Percentiles rank a stretch among this genome's conserved stretches.
Conservation (phyloP, 2,113 vertebrate species). For the Anthoscopus minutus region DNA sequence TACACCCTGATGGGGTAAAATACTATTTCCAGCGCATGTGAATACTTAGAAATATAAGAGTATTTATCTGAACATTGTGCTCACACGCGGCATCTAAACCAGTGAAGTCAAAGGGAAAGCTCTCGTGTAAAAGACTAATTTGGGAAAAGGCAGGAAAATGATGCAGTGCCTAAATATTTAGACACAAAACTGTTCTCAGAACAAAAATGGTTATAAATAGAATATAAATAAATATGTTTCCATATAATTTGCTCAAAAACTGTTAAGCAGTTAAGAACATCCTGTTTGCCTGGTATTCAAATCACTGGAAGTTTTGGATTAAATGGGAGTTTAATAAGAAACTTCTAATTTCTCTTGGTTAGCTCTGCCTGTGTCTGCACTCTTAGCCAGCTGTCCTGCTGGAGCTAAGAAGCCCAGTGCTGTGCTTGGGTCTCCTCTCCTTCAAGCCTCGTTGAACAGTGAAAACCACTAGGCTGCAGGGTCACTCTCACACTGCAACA, state of each 20-base stretch:
- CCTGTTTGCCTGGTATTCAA: neutral
- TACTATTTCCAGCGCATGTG: neutral
- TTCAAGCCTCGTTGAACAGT: neutral
- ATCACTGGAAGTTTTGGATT: neutral
- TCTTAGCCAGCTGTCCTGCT: neutral
- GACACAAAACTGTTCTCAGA: neutral
- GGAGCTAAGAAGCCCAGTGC: neutral
- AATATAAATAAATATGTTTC: too few relatives aligned
- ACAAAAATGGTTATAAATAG: neutral
- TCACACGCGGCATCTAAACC: neutral
- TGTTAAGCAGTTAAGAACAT: neutral
- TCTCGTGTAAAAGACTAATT: neutral
- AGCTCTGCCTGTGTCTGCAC: neutral
- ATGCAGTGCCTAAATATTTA: neutral
- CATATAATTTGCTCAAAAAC: neutral
- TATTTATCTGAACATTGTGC: neutral
- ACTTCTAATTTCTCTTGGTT: neutral
- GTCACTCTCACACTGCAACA: neutral
- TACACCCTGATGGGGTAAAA: neutral
- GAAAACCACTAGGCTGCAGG: neutral
- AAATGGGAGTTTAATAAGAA: neutral
- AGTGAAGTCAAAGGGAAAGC: neutral
- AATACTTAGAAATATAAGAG: neutral
- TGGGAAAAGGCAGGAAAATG: neutral
- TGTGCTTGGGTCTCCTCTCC: neutral